Evolutionary conservation across 2,113 vertebrate genomes (phyloP).

Genomic region (Tiliqua scincoides): DNA sequence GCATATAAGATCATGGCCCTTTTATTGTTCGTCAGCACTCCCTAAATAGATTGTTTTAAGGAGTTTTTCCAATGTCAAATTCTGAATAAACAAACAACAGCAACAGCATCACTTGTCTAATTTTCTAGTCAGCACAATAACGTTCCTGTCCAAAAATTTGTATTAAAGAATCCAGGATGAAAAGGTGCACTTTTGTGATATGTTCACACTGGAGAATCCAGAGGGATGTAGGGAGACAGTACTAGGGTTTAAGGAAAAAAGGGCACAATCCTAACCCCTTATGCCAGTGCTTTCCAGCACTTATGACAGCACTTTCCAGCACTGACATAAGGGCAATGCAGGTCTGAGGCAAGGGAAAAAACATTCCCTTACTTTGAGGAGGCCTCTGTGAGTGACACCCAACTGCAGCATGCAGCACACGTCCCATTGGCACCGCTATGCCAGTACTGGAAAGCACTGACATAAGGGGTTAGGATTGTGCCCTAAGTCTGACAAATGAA

Average conservation of each 20-base stretch:
- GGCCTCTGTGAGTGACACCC: no score
- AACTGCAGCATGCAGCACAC: no score
- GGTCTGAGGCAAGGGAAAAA: no score
- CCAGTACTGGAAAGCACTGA: no score
- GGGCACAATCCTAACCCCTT: no score
- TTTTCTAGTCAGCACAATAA: background rate
- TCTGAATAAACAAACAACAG: background rate
- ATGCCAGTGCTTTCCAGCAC: no score
- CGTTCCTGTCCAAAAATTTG: background rate
- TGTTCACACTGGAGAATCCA: conserved; percentile 51
- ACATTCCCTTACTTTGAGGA: no score
- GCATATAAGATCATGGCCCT: background rate
- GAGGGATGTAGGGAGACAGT: conserved; percentile 32
- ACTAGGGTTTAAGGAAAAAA: conserved; percentile 33
- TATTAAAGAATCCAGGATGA: conserved; percentile 39
- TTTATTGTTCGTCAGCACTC: background rate
- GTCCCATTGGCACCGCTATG: no score
- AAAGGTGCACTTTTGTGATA: conserved; percentile 55
- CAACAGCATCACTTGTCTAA: background rate
- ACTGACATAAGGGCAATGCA: no score
- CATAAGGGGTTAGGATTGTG: no score
- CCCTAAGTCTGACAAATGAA: conserved; percentile 19
- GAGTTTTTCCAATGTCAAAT: background rate
- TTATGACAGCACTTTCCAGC: no score
- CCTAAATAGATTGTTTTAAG: background rate